These are phyloP conservation scores for Lasiurus borealis DNA, from an alignment of 2,113 vertebrate species.

Conservation along the genomic window DNA sequence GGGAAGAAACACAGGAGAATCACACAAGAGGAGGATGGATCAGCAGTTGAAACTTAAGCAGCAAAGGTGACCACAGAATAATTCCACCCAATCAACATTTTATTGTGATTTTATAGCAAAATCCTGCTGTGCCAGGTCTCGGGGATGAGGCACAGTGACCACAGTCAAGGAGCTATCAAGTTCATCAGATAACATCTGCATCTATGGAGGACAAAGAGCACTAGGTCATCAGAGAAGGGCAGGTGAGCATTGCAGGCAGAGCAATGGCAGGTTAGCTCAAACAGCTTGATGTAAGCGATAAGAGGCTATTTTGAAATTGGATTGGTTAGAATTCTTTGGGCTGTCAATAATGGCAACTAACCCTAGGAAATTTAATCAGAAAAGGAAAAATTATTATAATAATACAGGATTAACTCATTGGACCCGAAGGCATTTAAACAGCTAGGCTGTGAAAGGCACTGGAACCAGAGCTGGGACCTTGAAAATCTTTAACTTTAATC, in stretches of 20 bases:
- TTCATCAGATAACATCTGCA: background rate
- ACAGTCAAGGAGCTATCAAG: background rate
- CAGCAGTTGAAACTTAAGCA: background rate
- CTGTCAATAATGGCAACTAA: slow-evolving; percentile 14
- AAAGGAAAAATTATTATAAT: background rate
- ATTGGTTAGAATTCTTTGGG: background rate
- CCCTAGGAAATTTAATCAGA: background rate
- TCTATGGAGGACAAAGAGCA: background rate
- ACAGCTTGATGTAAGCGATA: background rate
- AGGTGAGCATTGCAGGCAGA: background rate
- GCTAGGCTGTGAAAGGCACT: background rate
- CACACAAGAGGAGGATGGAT: background rate
- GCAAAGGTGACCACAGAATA: background rate
- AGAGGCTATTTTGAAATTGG: background rate
- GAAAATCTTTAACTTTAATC: background rate
- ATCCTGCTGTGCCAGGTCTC: background rate
- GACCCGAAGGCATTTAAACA: background rate
- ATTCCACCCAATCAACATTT: background rate
- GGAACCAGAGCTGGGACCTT: background rate
- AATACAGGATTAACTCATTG: background rate
- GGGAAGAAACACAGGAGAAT: background rate
- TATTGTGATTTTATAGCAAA: background rate
- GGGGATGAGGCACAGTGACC: background rate
- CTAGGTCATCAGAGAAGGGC: background rate
- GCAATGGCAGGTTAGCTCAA: background rate